Base-by-base conservation (phyloP, 2,888 invertebrate species). In the Pseudanteris insignis region DNA sequence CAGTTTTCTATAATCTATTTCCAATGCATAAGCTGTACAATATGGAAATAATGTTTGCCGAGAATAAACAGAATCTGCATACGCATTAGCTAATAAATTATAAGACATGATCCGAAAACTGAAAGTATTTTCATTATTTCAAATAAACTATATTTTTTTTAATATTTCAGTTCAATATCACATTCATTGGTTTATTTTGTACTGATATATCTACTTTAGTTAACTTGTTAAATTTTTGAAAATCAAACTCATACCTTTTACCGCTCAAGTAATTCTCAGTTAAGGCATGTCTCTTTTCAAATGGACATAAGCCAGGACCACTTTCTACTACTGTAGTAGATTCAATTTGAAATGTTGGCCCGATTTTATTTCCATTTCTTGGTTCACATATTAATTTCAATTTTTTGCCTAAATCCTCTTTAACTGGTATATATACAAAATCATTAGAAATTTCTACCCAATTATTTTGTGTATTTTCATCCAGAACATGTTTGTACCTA, bases 51-150 rank as follows among this genome's bases (percentile, higher is more conserved):
- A 82, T 41, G 85, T 83, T 40, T 83, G 85, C 70, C 89, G 84
- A 0, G 91, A 87, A 74, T 84, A 86, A 62, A 92, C 92, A 0
- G 93, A 89, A 77, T 94, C 92, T 60, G 94, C 90, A 79, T 96
- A 98, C 14, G 91, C 80, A 81, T 95, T 92, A 2, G 97, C 96
- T 67, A 98, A 82, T 68, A 96, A 88, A 77, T 97, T 97, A 76
- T 97, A 97, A 0, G 89, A 86, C 2, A 94, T 86, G 58, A 95
- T 86, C 37, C 97, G 85, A 71, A 94, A 88, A 70, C 88, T 89
- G 76, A 83, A 82, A 64, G n/a, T n/a, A n/a, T n/a, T n/a, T n/a
- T n/a, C n/a, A n/a, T n/a, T n/a, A n/a, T n/a, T n/a, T n/a, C n/a
- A n/a, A n/a, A n/a, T n/a, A n/a, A n/a, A n/a, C n/a, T n/a, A n/a